Evolutionary conservation across 2,888 invertebrate genomes (phyloP), one percentile per base, ranked within the genome.

Genomic region (Diaprepes abbreviatus): DNA sequence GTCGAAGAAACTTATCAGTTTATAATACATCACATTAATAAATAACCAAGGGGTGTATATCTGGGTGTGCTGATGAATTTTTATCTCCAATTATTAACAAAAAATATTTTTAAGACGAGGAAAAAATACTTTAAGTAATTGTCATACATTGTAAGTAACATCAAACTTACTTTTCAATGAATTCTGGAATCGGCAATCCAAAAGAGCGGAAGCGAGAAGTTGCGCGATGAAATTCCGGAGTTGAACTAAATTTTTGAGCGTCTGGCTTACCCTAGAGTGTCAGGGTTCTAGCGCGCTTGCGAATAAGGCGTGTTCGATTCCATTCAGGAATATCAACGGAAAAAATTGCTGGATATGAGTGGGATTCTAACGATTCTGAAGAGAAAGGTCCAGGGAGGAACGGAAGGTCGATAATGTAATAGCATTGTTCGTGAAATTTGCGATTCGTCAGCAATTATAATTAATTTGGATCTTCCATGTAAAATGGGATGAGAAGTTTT

Each of bases 281-380:
- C 65, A 38, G 54, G 64, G 66, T 17, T 66, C 33, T 35, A 64
- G 21, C 65, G 71, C 71, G 71, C 71, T 58, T 71, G 71, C 71
- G 71, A 67, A 59, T 40, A 59, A 71, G 67, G 71, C 67, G 71
- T 62, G 71, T 71, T 71, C 71, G 71, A 71, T 71, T 64, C 52
- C 68, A 67, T 71, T 68, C 67, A 71, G 52, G 43, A 67, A 59
- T 63, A 64, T 35, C 57, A 31, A 33, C 31, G 33, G 28, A 43
- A 52, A 65, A 64, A 55, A 35, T 12, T 54, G 58, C 31, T 57
- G 52, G 19, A 48, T 58, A 38, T 14, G 59, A 67, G 62, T 57
- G 57, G 67, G 62, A 43, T 57, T 24, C 55, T 62, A 38, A 54
- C 58, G 50, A 60, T 40, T 36, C 24, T 48, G 57, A 31, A 66